Percentiles rank a stretch among this genome's conserved stretches.
phyloP scores from a whole-genome alignment of 1,140 invertebrate species.

The Paralvinella palmiformis region DNA sequence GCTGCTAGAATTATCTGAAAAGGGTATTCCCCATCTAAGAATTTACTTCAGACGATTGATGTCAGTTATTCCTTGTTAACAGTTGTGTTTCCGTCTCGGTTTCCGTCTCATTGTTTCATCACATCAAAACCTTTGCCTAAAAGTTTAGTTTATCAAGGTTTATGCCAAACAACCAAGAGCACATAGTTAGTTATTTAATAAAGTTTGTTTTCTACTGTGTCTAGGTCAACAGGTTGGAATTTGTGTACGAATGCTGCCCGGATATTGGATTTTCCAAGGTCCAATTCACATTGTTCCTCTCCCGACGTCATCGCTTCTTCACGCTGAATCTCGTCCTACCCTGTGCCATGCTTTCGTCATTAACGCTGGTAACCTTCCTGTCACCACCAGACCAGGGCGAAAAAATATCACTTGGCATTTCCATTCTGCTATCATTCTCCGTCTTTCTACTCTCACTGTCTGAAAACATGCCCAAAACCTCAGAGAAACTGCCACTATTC shows the following conservation, averaged over 20 bases:
- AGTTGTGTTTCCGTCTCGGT: no score
- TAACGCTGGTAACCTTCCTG: constrained; percentile 5
- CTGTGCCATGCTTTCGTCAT: constrained; percentile 7
- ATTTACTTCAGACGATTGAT: no score
- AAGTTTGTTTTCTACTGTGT: no score
- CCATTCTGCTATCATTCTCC: neutral
- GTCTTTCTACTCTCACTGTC: neutral
- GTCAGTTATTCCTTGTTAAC: no score
- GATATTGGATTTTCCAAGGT: constrained; percentile 6
- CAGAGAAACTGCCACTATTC: neutral
- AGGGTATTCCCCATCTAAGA: no score
- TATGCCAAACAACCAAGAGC: no score
- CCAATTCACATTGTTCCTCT: neutral
- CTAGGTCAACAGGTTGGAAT: neutral
- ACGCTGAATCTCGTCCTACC: constrained; percentile 8
- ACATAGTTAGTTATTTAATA: no score
- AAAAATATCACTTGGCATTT: neutral
- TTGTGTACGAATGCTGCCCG: neutral
- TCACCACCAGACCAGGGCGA: neutral
- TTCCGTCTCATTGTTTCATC: no score
- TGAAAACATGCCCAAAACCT: neutral
- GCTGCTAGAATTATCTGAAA: no score
- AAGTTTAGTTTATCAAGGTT: no score
- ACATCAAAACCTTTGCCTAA: no score
- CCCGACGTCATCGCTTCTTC: constrained; percentile 4